phyloP scores from a whole-genome alignment of 2,113 vertebrate genomes.

The Microcebus griseorufus region DNA sequence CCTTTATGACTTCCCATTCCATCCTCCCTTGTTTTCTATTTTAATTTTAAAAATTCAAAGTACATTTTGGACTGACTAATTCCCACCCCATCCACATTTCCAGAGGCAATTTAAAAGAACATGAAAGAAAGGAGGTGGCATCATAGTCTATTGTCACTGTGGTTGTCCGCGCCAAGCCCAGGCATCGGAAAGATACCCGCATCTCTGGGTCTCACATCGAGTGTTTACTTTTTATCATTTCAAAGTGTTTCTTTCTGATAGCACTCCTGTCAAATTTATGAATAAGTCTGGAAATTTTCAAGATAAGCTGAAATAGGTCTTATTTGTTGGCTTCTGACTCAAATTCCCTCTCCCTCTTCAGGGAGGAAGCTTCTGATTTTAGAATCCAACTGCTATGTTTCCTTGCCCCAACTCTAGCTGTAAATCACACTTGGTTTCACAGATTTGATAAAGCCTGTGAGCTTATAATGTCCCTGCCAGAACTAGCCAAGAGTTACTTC shows the following conservation, averaged over 20 bases:
- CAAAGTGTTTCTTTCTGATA: slow-evolving; percentile 76
- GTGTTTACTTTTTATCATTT: slow-evolving; percentile 79
- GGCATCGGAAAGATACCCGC: slow-evolving; percentile 48
- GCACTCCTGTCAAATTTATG: slow-evolving; percentile 75
- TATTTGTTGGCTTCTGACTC: slow-evolving; percentile 74
- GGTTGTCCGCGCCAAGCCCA: neutral
- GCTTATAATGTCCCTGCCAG: slow-evolving; percentile 72
- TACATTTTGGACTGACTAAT: neutral
- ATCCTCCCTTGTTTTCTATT: neutral
- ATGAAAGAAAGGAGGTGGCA: neutral
- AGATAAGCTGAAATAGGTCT: slow-evolving; percentile 77
- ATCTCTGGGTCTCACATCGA: slow-evolving; percentile 55
- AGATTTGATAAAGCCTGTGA: slow-evolving; percentile 77
- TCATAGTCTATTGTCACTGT: neutral
- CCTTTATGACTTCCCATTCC: neutral
- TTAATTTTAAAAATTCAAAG: slow-evolving; percentile 41
- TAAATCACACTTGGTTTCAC: slow-evolving; percentile 77
- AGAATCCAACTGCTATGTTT: slow-evolving; percentile 62
- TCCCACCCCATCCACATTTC: neutral
- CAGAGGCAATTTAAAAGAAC: slow-evolving; percentile 1
- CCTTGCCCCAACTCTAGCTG: slow-evolving; percentile 52
- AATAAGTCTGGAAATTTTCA: slow-evolving; percentile 77
- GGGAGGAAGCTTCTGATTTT: slow-evolving; percentile 59
- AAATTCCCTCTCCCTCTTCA: slow-evolving; percentile 62
- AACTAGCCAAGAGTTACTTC: slow-evolving; percentile 72